Percentiles rank a stretch among this genome's conserved stretches.
Conservation (phyloP, 2,888 invertebrate species). For the Rhaphigaster nebulosa region DNA sequence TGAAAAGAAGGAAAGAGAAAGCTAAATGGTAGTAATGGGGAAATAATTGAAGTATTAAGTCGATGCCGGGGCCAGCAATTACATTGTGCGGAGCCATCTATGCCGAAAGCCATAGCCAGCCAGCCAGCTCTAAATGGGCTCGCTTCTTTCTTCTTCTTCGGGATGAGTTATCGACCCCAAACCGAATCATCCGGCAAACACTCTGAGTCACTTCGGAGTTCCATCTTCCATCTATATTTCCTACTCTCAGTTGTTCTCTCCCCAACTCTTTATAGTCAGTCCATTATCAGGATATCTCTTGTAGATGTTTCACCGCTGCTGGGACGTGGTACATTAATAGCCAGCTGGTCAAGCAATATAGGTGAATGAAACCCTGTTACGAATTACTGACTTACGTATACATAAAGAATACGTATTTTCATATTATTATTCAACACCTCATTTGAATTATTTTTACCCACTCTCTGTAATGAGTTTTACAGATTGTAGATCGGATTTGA, state of each 20-base stretch:
- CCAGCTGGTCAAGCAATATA: too few species aligned
- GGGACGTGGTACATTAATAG: too few species aligned
- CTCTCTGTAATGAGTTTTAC: too few species aligned
- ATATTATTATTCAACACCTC: too few species aligned
- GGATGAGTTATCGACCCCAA: constrained; percentile 36
- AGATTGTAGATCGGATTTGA: too few species aligned
- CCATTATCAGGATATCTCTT: background rate
- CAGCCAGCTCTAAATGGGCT: background rate
- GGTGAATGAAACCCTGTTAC: too few species aligned
- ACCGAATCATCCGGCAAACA: constrained; percentile 31
- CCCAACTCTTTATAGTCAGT: background rate
- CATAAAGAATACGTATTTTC: too few species aligned
- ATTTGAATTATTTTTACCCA: too few species aligned
- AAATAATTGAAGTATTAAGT: constrained; percentile 23
- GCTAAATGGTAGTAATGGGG: background rate
- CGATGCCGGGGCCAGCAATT: background rate
- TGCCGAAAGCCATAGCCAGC: background rate
- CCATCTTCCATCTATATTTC: background rate
- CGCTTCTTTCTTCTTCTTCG: constrained; percentile 9
- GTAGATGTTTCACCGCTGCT: background rate
- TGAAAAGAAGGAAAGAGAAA: background rate
- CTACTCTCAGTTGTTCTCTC: background rate
- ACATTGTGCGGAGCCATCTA: background rate
- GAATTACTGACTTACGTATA: too few species aligned
- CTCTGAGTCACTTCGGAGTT: constrained; percentile 6